These are phyloP conservation scores for Camelus dromedarius DNA, from an alignment of 2,113 vertebrate genomes.

Conservation along the genomic window DNA sequence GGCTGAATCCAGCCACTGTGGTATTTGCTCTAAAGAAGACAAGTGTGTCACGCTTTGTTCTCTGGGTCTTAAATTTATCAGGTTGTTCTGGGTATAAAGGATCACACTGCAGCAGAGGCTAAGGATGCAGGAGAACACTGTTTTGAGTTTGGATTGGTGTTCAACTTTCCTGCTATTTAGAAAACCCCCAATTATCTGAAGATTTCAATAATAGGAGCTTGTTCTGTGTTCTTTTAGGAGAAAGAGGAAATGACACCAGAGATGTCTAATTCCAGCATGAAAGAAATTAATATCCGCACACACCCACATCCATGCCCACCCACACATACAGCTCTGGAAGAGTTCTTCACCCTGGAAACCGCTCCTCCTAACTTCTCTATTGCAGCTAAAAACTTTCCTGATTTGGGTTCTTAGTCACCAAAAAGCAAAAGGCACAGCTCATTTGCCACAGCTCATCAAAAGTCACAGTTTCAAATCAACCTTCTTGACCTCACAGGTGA, in stretches of 20 bases:
- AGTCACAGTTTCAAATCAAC: background rate
- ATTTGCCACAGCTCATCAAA: background rate
- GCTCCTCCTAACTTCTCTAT: background rate
- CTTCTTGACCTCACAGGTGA: background rate
- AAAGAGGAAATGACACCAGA: slow-evolving; percentile 64
- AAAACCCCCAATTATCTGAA: slow-evolving; percentile 19
- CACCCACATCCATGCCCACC: background rate
- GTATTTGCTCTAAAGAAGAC: background rate
- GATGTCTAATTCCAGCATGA: slow-evolving; percentile 68
- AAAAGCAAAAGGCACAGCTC: background rate
- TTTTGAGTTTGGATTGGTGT: background rate
- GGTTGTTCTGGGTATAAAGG: background rate
- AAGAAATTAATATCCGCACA: slow-evolving; percentile 62
- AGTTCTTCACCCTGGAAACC: background rate
- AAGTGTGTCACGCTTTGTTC: background rate
- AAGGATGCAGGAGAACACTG: background rate
- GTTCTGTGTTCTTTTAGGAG: slow-evolving; percentile 6
- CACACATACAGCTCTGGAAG: background rate
- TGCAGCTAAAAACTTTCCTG: background rate
- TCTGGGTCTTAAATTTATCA: background rate
- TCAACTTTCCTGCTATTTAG: slow-evolving; percentile 25
- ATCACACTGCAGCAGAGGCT: background rate
- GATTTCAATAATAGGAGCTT: slow-evolving; percentile 30
- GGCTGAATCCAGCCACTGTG: background rate
- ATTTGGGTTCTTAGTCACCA: slow-evolving; percentile 39